Evolutionary conservation across 2,113 vertebrate genomes (phyloP), one percentile per base, ranked within the genome.

Genomic region (Peucedramus taeniatus): DNA sequence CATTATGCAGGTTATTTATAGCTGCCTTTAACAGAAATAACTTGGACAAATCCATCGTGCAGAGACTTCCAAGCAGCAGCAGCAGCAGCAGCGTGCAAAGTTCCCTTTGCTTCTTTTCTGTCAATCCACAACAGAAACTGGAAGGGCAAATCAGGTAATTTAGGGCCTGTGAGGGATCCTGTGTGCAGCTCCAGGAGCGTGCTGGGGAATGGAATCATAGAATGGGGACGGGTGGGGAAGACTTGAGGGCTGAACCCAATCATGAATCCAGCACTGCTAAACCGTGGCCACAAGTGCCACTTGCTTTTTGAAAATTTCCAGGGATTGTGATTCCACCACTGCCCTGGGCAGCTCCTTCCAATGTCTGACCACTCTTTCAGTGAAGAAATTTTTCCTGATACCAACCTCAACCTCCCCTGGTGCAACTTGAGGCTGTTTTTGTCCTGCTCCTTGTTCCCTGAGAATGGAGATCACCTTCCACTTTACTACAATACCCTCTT

Each of bases 21-120:
- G 86, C 51, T 35, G 47, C 27, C 86, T 94, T 83, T 78, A 94
- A 81, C 89, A 92, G 83, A 95, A 97, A 93, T 97, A 95, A 87
- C 91, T 90, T 83, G 60, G 86, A 91, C 80, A 89, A 78, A 91
- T 91, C 27, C 51, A 51, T 17, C 51, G 6, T 40, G 86, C 60
- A 84, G 60, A 92, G 76, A 78, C 69, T 95, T 81, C 60, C 51
- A 93, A 90, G 83, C 33, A 74, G 60, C 23, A 77, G 70, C 30
- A 75, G 54, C 51, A 53, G 56, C 18, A 71, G 53, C 68, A 94
- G 64, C 51, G 69, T 71, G 65, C 87, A 94, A 72, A 60, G 6
- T 33, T 80, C 63, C 59, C 27, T 49, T 11, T 53, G 31, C 56
- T 15, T 81, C 69, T 75, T 63, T 74, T 42, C 51, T 63, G 23